A percentile compares a stretch with the other conserved stretches of the same genome.
Conservation (phyloP, 2,113 vertebrate species). For the Tachycineta bicolor region DNA sequence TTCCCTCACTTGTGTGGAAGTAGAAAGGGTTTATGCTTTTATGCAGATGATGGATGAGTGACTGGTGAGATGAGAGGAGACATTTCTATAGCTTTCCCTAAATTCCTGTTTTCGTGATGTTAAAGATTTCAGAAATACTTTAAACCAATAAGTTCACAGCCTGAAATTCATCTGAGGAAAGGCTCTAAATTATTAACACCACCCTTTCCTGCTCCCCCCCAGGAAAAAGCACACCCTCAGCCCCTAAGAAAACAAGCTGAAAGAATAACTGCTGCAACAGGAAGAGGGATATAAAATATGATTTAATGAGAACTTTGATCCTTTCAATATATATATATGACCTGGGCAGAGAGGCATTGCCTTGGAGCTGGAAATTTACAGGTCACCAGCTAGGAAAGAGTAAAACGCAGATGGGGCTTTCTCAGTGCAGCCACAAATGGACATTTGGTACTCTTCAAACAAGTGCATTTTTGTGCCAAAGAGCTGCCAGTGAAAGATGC, state of each 20-base stretch:
- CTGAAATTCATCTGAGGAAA: background rate
- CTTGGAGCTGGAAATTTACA: background rate
- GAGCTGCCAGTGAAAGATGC: conserved; percentile 24
- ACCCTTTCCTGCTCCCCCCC: background rate
- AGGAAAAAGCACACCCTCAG: background rate
- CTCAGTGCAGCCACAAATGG: background rate
- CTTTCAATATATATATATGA: background rate
- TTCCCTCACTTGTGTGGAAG: background rate
- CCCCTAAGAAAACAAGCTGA: background rate
- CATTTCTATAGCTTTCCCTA: background rate
- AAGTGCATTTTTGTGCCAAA: conserved; percentile 14
- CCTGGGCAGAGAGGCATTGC: background rate
- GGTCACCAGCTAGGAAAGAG: background rate
- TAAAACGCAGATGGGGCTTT: background rate
- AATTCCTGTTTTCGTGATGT: background rate
- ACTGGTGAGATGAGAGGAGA: background rate
- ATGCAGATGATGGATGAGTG: background rate
- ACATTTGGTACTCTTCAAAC: conserved; percentile 44
- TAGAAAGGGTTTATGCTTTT: background rate
- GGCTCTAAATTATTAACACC: background rate
- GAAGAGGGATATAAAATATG: background rate
- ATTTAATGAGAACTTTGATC: background rate
- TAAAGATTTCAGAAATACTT: background rate
- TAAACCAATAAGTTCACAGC: background rate
- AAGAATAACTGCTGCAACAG: background rate